phyloP scores from a whole-genome alignment of 2,113 vertebrate genomes.

The Panthera tigris region DNA sequence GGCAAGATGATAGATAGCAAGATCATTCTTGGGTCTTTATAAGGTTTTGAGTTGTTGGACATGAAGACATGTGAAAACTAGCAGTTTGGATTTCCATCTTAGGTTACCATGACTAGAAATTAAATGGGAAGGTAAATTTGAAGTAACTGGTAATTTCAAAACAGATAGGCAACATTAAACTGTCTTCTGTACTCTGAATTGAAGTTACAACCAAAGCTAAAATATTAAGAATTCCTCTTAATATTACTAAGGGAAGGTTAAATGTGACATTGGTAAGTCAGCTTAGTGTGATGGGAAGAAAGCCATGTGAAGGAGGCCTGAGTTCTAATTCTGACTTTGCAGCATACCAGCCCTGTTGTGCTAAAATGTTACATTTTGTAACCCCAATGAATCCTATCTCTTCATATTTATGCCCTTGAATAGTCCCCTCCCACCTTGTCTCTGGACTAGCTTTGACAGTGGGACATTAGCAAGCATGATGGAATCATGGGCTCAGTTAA shows the following conservation, averaged over 20 bases:
- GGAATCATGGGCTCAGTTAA: not conserved
- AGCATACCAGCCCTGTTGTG: not conserved
- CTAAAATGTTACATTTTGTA: not conserved
- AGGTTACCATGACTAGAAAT: not conserved
- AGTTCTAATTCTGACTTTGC: not conserved
- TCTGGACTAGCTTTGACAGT: not conserved
- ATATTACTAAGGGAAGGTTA: not conserved
- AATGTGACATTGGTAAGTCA: not conserved
- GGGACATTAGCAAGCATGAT: not conserved
- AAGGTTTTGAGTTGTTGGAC: not conserved
- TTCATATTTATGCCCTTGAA: not conserved
- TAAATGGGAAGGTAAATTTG: not conserved
- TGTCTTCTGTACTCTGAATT: not conserved
- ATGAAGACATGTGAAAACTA: not conserved
- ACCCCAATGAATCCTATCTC: not conserved
- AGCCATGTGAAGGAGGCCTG: not conserved
- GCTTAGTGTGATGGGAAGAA: not conserved
- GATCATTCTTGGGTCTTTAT: not conserved
- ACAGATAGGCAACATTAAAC: not conserved
- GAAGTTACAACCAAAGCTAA: not conserved
- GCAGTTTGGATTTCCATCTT: slow-evolving; percentile 5
- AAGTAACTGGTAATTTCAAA: not conserved
- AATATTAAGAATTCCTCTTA: not conserved
- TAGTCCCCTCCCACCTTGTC: not conserved
- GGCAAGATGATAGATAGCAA: not conserved